Evolutionary conservation across 2,888 invertebrate species (phyloP), one percentile per base, ranked within the genome.

Genomic region (Eupithecia exiguata): DNA sequence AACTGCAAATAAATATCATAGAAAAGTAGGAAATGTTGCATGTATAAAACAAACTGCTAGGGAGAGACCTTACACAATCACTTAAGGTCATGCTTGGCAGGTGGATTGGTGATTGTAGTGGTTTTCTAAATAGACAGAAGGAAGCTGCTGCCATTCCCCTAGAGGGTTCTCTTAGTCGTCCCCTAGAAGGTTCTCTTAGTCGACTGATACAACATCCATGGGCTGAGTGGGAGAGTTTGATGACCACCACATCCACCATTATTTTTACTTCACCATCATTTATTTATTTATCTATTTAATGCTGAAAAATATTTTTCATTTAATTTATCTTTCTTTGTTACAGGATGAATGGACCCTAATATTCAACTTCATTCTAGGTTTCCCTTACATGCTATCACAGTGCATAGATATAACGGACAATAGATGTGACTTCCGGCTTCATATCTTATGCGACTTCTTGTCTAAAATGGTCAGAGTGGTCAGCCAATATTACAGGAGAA

Each of bases 291-390:
- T n/a, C n/a, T n/a, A n/a, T n/a, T n/a, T n/a, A n/a, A n/a, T n/a
- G n/a, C n/a, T n/a, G n/a, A n/a, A n/a, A n/a, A n/a, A n/a, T n/a
- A 30, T 30, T 30, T 30, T 30, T 30, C 1, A 30, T 30, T 53
- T 5, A 25, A 25, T 21, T 5, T 25, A 5, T 58, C 21, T 53
- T 21, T 21, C 74, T 79, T 80, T 83, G 1, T 93, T 95, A 25
- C 87, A 97, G 97, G 97, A 97, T 81, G 97, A 97, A 93, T 97
- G 97, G 97, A 95, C 95, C 77, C 85, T 97, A 5, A 86, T 97
- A 62, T 97, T 95, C 84, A 96, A 96, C 77, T 97, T 95, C 80
- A 91, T 97, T 72, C 87, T 97, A 68, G 95, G 95, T 25, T 96
- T 96, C 84, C 96, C 97, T 0, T 87, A 92, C n/a, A 81, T 96